Base-by-base conservation (phyloP, 2,797 vertebrate genomes). In the Sphenopsis melanotis region DNA sequence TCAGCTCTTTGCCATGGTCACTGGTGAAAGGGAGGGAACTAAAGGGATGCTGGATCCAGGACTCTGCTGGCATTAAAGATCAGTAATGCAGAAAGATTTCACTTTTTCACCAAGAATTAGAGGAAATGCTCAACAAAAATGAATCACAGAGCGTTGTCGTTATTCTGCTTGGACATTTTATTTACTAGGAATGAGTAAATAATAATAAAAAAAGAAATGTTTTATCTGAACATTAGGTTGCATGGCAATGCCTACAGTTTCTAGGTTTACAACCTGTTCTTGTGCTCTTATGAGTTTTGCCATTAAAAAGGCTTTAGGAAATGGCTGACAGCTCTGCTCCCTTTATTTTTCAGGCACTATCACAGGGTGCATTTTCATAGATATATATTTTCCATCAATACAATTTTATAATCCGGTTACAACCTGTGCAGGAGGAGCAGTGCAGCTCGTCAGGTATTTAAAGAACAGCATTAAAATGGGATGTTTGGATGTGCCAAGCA, bases 121-220 rank as follows among this genome's bases (percentile, higher is more conserved):
- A 97, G 94, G 96, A 96, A 97, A 91, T 61, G 36, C 81, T 78
- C 15, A 87, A 81, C 82, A 86, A 72, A 71, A 88, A 76, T 41
- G 60, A 94, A 90, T 83, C 87, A 78, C 76, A 87, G 97, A 97
- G 97, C 95, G 89, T 89, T 97, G 97, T 29, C 87, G 91, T 96
- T 92, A 80, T 89, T 84, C 92, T 72, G 80, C 96, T 89, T 72
- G 87, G 93, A 96, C 97, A 97, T 93, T 74, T 91, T 95, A 90
- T 96, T 97, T 92, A 74, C 94, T 96, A 79, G 96, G 96, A 98
- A 97, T n/a, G 74, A 97, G 96, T 95, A 96, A 97, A 98, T 95
- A 95, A 49, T 24, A 97, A 97, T 97, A 94, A 83, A 95, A 96
- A 24, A 21, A 21, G 9, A 30, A 97, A 93, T 90, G 89, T 83